Percentiles rank a stretch among this genome's conserved stretches.
Evolutionary conservation across 2,113 vertebrate species (phyloP).

Genomic region (Phycodurus eques): DNA sequence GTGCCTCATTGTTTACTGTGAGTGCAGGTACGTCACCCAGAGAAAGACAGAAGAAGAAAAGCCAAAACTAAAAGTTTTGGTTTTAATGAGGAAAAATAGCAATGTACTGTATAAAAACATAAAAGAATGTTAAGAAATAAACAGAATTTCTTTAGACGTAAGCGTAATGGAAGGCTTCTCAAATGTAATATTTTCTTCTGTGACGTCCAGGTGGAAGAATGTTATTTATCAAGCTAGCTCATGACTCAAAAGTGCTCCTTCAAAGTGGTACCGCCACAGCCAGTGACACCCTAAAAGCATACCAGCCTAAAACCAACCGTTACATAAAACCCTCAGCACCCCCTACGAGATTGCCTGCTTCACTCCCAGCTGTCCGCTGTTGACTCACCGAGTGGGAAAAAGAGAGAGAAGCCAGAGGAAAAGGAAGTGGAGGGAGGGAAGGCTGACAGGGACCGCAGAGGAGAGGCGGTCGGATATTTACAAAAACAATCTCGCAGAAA

Average conservation of each 20-base stretch:
- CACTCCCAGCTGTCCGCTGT: slow-evolving; percentile 45
- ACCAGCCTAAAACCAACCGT: slow-evolving; percentile 39
- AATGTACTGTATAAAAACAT: too few species aligned
- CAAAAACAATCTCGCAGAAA: slow-evolving; percentile 40
- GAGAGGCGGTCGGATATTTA: slow-evolving; percentile 18
- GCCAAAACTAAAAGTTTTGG: too few species aligned
- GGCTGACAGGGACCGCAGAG: slow-evolving; percentile 18
- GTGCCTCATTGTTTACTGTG: too few species aligned
- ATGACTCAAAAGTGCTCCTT: slow-evolving; percentile 8
- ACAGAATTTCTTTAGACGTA: not conserved
- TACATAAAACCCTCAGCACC: slow-evolving; percentile 42
- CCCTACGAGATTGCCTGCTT: slow-evolving; percentile 28
- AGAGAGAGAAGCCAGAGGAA: slow-evolving; percentile 14
- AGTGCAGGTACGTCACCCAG: too few species aligned
- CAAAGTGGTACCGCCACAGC: slow-evolving; percentile 3
- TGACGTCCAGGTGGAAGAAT: not conserved
- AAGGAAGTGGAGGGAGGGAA: slow-evolving; percentile 18
- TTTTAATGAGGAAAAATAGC: too few species aligned
- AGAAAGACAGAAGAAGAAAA: too few species aligned
- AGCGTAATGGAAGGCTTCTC: not conserved
- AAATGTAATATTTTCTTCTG: not conserved
- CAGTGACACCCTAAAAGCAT: slow-evolving; percentile 51
- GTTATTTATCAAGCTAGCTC: not conserved
- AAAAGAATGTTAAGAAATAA: not conserved
- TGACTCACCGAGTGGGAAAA: slow-evolving; percentile 48